These are phyloP conservation scores for Strix aluco DNA, from an alignment of 2,113 vertebrate genomes.

Conservation along the genomic window DNA sequence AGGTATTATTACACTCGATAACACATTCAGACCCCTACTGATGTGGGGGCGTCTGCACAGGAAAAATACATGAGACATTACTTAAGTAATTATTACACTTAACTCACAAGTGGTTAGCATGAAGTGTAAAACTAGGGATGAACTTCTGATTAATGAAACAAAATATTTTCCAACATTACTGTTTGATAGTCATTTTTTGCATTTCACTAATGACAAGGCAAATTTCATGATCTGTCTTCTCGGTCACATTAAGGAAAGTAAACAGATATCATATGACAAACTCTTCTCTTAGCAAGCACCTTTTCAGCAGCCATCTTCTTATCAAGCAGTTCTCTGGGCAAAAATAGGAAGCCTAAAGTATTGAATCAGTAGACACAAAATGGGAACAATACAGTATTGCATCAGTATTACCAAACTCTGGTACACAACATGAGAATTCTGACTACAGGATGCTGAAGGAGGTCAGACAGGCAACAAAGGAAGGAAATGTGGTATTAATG, in stretches of 20 bases:
- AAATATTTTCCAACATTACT: neutral
- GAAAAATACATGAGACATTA: neutral
- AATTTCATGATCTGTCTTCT: neutral
- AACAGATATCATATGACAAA: neutral
- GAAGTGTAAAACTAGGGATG: neutral
- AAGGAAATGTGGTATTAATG: neutral
- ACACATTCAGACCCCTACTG: neutral
- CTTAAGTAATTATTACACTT: neutral
- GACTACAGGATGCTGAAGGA: neutral
- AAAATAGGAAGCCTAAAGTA: neutral
- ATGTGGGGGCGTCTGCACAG: neutral
- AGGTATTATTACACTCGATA: neutral
- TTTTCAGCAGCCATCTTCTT: neutral
- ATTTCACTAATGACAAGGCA: neutral
- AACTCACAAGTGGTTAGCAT: neutral
- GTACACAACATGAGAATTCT: neutral
- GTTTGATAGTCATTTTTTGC: neutral
- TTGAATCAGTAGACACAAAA: neutral
- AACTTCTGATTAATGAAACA: neutral
- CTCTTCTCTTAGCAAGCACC: neutral
- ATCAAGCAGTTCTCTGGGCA: neutral
- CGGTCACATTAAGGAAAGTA: neutral
- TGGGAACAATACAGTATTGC: neutral
- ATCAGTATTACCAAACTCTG: neutral
- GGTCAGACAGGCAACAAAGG: neutral